Evolutionary conservation across 2,113 vertebrate species (phyloP), one percentile per base, ranked within the genome.

Genomic region (Oryzias curvinotus): DNA sequence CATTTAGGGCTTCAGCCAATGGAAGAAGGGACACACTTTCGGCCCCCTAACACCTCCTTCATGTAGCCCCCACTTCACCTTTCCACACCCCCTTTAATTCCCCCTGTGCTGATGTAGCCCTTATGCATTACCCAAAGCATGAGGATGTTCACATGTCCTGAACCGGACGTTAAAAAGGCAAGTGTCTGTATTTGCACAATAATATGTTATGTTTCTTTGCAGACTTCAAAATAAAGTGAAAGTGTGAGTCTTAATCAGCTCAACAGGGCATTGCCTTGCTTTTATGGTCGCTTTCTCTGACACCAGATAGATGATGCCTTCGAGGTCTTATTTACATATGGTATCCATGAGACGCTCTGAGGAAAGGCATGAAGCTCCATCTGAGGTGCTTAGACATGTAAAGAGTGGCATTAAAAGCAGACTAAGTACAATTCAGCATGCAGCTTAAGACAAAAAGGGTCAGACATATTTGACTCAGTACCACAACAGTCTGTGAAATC

Each of bases 1-100:
- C 85, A 89, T 85, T 87, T 88, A 87, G 85, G 87, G 80, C 75
- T 62, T 62, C 84, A 87, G 83, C 91, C 93, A 93, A 92, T 93
- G 88, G 89, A 87, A 89, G 89, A 89, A 76, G 88, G 84, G 89
- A 85, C 81, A 82, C 85, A 90, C 87, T 89, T 88, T 87, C 77
- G 81, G 83, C 71, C 70, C 72, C 65, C 53, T 48, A 59, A 71
- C 77, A 80, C 70, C 75, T 75, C 79, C 78, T 76, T 69, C 65
- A 49, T 78, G 67, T 70, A 60, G 49, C 82, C 78, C 84, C 81
- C 66, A 76, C 70, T 74, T 76, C 75, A 75, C 74, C 78, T 77
- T 71, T 80, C 80, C 72, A 81, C 84, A 83, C 72, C 68, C 82
- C 75, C 79, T 53, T 74, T 78, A 74, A 82, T 66, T 55, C 57